Evolutionary conservation across 2,888 invertebrate genomes (phyloP).

Genomic region (Limnephilus lunatus): DNA sequence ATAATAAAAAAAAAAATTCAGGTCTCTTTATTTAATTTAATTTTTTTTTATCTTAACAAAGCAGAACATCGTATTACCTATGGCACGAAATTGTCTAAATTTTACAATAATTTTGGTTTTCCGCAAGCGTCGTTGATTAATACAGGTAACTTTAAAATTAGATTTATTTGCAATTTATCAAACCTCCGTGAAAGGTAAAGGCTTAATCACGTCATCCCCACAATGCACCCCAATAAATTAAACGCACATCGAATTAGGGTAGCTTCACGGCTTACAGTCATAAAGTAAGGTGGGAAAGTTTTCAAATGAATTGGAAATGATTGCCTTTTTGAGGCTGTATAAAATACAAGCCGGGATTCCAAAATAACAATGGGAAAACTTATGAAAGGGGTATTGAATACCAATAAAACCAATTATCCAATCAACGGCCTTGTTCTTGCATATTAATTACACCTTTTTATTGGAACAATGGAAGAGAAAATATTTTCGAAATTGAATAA

Average conservation of each 20-base stretch:
- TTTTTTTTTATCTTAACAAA: not conserved
- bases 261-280: not conserved
- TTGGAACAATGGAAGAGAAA: not conserved
- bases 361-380: not conserved
- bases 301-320: not conserved
- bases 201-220: not conserved
- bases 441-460: not conserved
- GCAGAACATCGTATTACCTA: not conserved
- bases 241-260: not conserved
- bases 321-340: not conserved
- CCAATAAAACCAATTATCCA: not conserved
- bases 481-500: not conserved
- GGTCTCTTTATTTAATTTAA: not conserved
- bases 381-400: not conserved
- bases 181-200: not conserved
- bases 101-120: not conserved
- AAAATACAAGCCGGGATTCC: not conserved
- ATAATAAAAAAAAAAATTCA: too few species aligned
- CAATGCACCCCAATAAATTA: not conserved
- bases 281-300: not conserved
- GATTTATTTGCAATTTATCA: not conserved
- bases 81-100: too few species aligned
- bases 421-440: not conserved
- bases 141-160: not conserved
- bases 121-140: not conserved